phyloP scores from a whole-genome alignment of 2,113 vertebrate species.

The human (Homo sapiens) region GRCh38 chr3:137046501-137047000 shows the following conservation, averaged over 20 bases:
- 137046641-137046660: not conserved
- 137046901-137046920: not conserved
- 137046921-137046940: not conserved
- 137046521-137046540: not conserved
- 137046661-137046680: not conserved
- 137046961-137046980: not conserved
- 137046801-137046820: not conserved
- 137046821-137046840: not conserved
- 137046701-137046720: not conserved
- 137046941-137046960: not conserved
- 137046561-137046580: not conserved
- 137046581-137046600: not conserved
- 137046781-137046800: not conserved
- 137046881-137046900: not conserved
- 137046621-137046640: not conserved
- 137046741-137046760: not conserved
- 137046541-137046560: not conserved
- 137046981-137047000: not conserved
- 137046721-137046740: not conserved
- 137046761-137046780: not conserved
- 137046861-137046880: not conserved
- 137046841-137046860: not conserved
- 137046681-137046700: not conserved
- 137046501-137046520: not conserved
- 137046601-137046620: not conserved